These are phyloP conservation scores for Merodon equestris DNA, from an alignment of 2,888 invertebrate genomes.

Conservation along the genomic window DNA sequence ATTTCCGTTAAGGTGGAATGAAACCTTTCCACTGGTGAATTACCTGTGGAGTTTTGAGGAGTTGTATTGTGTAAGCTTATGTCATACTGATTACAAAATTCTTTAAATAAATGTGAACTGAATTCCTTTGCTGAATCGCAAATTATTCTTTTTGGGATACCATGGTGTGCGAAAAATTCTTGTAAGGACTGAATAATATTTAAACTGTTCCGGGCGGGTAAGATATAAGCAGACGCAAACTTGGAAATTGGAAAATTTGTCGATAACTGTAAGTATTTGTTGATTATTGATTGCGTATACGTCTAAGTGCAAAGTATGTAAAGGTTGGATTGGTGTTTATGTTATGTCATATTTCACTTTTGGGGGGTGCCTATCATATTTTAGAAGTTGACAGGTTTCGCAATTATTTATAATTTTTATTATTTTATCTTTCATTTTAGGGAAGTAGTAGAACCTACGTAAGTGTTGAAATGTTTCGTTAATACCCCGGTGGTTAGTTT, in stretches of 20 bases:
- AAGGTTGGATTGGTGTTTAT: conserved; percentile 49
- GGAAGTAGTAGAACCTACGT: no score
- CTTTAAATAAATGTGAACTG: no score
- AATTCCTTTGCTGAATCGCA: no score
- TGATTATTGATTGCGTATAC: conserved; percentile 59
- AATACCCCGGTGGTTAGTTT: conserved; percentile 66
- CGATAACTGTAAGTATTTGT: conserved; percentile 53
- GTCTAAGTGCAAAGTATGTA: conserved; percentile 63
- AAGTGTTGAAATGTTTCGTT: no score
- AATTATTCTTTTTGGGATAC: conserved; percentile 49
- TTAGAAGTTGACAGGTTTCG: conserved; percentile 41
- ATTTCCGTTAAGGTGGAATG: no score
- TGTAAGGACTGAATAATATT: conserved; percentile 44
- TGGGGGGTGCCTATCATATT: conserved; percentile 64
- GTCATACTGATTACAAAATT: no score
- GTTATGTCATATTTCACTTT: conserved; percentile 51
- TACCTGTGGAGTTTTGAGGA: conserved; percentile 9
- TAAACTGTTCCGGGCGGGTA: conserved; percentile 56
- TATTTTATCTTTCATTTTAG: conserved; percentile 67
- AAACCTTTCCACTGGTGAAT: no score
- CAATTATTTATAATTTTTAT: conserved; percentile 65
- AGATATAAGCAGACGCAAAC: conserved; percentile 50
- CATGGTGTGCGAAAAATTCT: no score
- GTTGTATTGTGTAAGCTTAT: background rate
- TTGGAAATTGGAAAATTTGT: conserved; percentile 54